Conservation (phyloP, 2,888 invertebrate species). For the Caenorhabditis panamensis region DNA sequence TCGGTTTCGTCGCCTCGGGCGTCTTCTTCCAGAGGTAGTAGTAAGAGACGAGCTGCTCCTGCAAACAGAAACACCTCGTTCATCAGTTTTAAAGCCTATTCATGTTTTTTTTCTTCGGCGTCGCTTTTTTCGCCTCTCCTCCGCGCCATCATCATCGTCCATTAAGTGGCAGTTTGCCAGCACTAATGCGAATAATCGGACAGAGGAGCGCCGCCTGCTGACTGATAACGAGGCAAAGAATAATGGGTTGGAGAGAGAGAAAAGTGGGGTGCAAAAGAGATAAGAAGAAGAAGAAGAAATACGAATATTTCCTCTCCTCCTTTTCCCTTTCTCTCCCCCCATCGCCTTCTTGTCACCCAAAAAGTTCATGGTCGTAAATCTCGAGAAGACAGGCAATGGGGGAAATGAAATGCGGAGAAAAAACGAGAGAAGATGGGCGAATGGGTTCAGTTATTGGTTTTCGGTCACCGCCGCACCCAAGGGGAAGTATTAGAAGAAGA, state of each 20-base stretch:
- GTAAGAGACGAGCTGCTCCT: slow-evolving; percentile 96
- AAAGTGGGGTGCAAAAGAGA: background rate
- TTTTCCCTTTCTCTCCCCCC: slow-evolving; percentile 18
- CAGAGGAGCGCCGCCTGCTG: background rate
- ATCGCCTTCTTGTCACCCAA: slow-evolving; percentile 8
- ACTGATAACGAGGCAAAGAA: slow-evolving; percentile 37
- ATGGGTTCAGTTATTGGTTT: slow-evolving; percentile 43
- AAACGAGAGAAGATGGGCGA: background rate
- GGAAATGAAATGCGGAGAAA: slow-evolving; percentile 14
- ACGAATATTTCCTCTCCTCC: slow-evolving; percentile 12
- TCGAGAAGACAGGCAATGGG: slow-evolving; percentile 25
- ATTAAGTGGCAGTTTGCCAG: slow-evolving; percentile 39
- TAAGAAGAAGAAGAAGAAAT: slow-evolving; percentile 20
- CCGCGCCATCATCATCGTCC: background rate
- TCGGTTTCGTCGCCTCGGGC: slow-evolving; percentile 95
- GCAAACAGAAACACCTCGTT: slow-evolving; percentile 68
- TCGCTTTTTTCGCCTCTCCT: background rate
- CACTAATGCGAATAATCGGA: slow-evolving; percentile 46
- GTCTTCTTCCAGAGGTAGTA: slow-evolving; percentile 99
- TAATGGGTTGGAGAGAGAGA: slow-evolving; percentile 10
- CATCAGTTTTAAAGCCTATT: background rate
- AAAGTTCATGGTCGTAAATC: slow-evolving; percentile 57
- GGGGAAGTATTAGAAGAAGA: slow-evolving; percentile 21
- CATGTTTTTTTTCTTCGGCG: background rate
- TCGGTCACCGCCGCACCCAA: slow-evolving; percentile 8